Evolutionary conservation across 2,797 vertebrate genomes (phyloP), one percentile per base, ranked within the genome.

Genomic region (Alauda arvensis): DNA sequence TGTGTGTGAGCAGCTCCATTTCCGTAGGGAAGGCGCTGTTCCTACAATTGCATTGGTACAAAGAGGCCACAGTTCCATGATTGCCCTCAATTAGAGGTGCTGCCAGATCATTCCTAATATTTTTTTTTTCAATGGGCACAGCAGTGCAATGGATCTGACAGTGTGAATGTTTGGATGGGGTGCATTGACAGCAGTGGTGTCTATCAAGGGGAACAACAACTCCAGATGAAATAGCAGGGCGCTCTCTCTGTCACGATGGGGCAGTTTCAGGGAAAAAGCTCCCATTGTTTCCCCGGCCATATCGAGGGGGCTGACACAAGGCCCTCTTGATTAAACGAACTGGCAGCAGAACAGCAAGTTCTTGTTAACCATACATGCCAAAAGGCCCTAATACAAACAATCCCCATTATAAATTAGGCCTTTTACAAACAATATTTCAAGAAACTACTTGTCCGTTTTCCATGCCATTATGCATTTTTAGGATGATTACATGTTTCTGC

Each of bases 401-500:
- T 95, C 94, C 92, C 96, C 96, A 95, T 97, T 97, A 96, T 94
- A 93, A 95, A 93, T 93, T 92, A 96, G 93, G 96, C 94, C 94
- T 93, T 96, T 96, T 95, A 91, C 89, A 96, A 95, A 94, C 89
- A 94, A 88, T 95, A 96, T 96, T 96, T 96, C 93, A 96, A 95
- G 95, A 93, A 97, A 96, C 96, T 95, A 88, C 93, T 96, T 94
- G 96, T 95, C 95, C 83, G 13, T 97, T 97, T 96, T 97, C 97
- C 97, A 86, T 97, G 97, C 98, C 97, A 97, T 98, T 98, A 98
- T 97, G 97, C 97, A 96, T 96, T 98, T 98, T 97, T 78, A 96
- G 95, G 96, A 97, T 98, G 98, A 98, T 98, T 98, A 97, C 97
- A 98, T 97, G 97, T 98, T 98, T 98, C 97, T 97, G 97, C 96